These are phyloP conservation scores for Malthinus flaveolus DNA, from an alignment of 2,888 invertebrate species.

Conservation along the genomic window DNA sequence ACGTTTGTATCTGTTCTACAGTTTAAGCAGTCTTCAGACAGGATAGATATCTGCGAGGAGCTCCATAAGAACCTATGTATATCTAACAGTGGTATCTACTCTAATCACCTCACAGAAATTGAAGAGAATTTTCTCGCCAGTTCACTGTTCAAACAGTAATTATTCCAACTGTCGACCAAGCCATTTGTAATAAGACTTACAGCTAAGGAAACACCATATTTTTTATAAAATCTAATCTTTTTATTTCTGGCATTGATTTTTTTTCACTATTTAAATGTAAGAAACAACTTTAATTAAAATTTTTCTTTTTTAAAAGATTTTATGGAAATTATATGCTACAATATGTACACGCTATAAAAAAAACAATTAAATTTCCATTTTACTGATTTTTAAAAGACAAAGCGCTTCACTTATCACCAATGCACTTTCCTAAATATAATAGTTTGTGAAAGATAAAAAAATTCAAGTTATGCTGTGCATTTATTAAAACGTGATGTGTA, in stretches of 20 bases:
- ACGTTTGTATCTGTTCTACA: too few species aligned
- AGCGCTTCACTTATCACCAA: slow-evolving; percentile 18
- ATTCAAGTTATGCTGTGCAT: slow-evolving; percentile 13
- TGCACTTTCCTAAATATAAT: slow-evolving; percentile 17
- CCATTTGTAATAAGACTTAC: too few species aligned
- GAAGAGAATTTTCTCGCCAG: too few species aligned
- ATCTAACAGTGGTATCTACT: too few species aligned
- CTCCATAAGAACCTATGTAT: too few species aligned
- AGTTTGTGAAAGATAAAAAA: slow-evolving; percentile 12
- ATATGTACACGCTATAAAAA: slow-evolving; percentile 20
- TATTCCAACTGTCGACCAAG: too few species aligned
- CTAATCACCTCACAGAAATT: too few species aligned
- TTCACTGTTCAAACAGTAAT: too few species aligned
- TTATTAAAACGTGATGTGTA: slow-evolving; percentile 10
- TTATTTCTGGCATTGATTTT: neutral
- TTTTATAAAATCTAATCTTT: too few species aligned
- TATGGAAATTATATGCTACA: slow-evolving; percentile 18
- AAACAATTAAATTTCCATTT: slow-evolving; percentile 11
- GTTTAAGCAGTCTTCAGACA: too few species aligned
- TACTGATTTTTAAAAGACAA: slow-evolving; percentile 18
- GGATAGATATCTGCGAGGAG: too few species aligned
- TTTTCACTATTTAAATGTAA: slow-evolving; percentile 13
- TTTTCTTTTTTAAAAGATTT: slow-evolving; percentile 18
- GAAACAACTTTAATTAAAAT: slow-evolving; percentile 18
- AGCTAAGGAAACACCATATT: too few species aligned